Evolutionary conservation across 1,140 invertebrate species (phyloP), one percentile per base, ranked within the genome.

Genomic region (Drosophila ohnishii): DNA sequence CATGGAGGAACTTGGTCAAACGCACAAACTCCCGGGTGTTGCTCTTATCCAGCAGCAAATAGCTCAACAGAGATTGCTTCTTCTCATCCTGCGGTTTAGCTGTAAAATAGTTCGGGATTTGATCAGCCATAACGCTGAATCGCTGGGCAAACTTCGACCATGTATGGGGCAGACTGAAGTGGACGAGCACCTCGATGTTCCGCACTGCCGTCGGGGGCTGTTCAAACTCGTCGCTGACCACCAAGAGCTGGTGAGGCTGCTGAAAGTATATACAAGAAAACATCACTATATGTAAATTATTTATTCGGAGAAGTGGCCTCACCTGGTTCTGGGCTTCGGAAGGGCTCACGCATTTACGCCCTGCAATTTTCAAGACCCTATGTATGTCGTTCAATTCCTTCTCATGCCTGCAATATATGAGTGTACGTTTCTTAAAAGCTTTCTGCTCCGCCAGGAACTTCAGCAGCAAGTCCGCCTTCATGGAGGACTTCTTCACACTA

Each of bases 61-160:
- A 66, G 47, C 61, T 60, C 8, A 28, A 0, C 6, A 67, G 34
- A 6, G 48, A 16, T 1, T 19, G 10, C 8, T 9, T 32, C 5
- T 3, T 6, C 2, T 10, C 8, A 9, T n/a, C 6, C 6, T 14
- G 6, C 2, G 37, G 11, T 0, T 22, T 22, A 3, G 8, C 16
- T 4, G 5, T 7, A 6, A 88, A 42, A 39, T 10, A 48, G 50
- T 88, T 87, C 0, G 4, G 16, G 5, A 87, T 80, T 10, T 22
- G 59, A 14, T 67, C 63, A 6, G 51, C 51, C 55, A 83, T 14
- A 8, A 22, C 35, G 13, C 57, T 59, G n/a, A 88, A 87, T 10
- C 83, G 76, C 1, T 34, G 1, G 1, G 30, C 28, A 50, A 87
- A 84, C 44, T 51, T 64, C 2, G 42, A n/a, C 83, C 83, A 88